These are phyloP conservation scores for Copidosoma aretas DNA, from an alignment of 2,888 invertebrate genomes.

Conservation along the genomic window DNA sequence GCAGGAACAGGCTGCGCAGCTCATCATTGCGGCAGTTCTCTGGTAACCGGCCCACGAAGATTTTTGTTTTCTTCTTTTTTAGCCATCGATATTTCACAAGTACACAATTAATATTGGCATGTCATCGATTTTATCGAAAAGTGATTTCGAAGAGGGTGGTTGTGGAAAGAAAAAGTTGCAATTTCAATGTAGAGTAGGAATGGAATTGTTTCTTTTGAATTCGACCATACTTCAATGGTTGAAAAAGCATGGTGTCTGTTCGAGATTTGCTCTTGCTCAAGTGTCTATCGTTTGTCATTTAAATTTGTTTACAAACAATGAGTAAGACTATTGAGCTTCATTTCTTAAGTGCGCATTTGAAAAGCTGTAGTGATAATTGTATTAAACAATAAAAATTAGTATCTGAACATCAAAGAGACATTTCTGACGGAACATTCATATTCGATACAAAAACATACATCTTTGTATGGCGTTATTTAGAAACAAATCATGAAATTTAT, in stretches of 20 bases:
- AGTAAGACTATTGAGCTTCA: conserved; percentile 45
- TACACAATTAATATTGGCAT: not conserved
- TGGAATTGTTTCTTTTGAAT: conserved; percentile 52
- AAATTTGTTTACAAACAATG: conserved; percentile 40
- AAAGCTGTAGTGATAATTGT: not conserved
- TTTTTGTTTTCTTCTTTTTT: conserved; percentile 74
- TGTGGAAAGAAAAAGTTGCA: too few species aligned
- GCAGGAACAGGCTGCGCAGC: conserved; percentile 81
- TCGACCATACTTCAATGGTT: conserved; percentile 51
- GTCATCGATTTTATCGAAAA: not conserved
- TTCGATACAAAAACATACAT: too few species aligned
- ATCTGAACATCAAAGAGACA: not conserved
- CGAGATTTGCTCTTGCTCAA: conserved; percentile 56
- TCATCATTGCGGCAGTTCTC: conserved; percentile 85
- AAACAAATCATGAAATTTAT: too few species aligned
- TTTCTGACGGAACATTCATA: too few species aligned
- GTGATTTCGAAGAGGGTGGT: too few species aligned
- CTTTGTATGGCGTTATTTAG: too few species aligned
- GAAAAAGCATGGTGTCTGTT: conserved; percentile 57
- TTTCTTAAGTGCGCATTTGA: not conserved
- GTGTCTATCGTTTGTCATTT: conserved; percentile 19
- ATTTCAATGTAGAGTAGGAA: too few species aligned
- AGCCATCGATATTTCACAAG: not conserved
- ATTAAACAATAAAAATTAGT: not conserved
- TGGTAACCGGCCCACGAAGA: conserved; percentile 92